A percentile compares a stretch with the other conserved stretches of the same genome.
Evolutionary conservation across 2,113 vertebrate genomes (phyloP).

Genomic region (Brachyhypopomus gauderio): DNA sequence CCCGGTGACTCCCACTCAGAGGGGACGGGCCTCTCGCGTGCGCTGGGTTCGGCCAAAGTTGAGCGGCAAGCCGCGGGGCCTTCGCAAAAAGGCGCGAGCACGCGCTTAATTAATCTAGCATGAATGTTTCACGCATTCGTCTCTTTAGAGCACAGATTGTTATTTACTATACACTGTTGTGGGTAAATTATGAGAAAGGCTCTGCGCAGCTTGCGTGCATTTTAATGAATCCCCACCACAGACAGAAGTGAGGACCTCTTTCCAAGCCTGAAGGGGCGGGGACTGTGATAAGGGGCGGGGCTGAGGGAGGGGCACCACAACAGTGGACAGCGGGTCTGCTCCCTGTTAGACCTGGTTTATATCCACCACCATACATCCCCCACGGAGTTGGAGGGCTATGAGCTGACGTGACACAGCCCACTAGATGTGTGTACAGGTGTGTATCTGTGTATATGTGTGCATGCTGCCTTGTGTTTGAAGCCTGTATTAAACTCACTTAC

Average conservation of each 20-base stretch:
- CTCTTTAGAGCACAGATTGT: slow-evolving; percentile 67
- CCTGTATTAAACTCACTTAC: not conserved
- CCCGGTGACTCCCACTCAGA: slow-evolving; percentile 36
- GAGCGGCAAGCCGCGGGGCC: slow-evolving; percentile 58
- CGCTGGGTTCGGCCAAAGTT: slow-evolving; percentile 69
- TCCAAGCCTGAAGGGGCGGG: slow-evolving; percentile 56
- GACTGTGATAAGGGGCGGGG: slow-evolving; percentile 45
- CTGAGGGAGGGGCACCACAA: too few relatives aligned
- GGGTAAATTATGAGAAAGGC: slow-evolving; percentile 75
- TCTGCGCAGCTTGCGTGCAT: slow-evolving; percentile 70
- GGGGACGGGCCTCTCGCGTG: slow-evolving; percentile 51
- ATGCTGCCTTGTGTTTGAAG: not conserved
- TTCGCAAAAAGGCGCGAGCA: slow-evolving; percentile 66
- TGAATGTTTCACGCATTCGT: slow-evolving; percentile 69
- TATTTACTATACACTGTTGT: slow-evolving; percentile 72
- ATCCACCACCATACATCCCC: slow-evolving; percentile 8
- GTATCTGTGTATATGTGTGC: not conserved
- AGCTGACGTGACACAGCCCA: not conserved
- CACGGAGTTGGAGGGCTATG: slow-evolving; percentile 19
- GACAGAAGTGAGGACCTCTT: slow-evolving; percentile 65
- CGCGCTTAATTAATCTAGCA: slow-evolving; percentile 69
- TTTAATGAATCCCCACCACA: slow-evolving; percentile 75
- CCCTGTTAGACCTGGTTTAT: not conserved
- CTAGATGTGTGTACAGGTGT: not conserved
- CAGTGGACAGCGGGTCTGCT: not conserved